A percentile compares a stretch with the other conserved stretches of the same genome.
Evolutionary conservation across 2,113 vertebrate species (phyloP).

Genomic region (Phasianus colchicus): DNA sequence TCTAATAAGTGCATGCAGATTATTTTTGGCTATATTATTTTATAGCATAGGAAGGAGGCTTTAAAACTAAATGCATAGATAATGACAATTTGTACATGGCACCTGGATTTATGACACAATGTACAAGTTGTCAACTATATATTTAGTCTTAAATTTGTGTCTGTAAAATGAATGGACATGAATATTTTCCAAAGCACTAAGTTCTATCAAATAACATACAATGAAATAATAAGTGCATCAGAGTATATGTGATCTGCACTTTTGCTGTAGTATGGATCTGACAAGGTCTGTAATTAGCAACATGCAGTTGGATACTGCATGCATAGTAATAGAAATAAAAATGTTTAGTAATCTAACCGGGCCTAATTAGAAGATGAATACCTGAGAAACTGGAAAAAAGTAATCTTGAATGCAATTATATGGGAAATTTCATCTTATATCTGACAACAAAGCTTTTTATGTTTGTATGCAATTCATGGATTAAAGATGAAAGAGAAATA

Average conservation of each 20-base stretch:
- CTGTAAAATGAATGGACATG: not conserved
- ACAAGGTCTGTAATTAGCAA: not conserved
- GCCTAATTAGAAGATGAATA: slow-evolving; percentile 22
- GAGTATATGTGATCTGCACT: not conserved
- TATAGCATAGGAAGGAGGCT: not conserved
- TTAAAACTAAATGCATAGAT: not conserved
- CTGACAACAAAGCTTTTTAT: not conserved
- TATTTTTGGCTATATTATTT: not conserved
- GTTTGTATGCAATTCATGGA: not conserved
- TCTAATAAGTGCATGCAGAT: not conserved
- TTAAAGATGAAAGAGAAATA: slow-evolving; percentile 38
- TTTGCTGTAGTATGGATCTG: slow-evolving; percentile 14
- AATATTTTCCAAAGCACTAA: slow-evolving; percentile 12
- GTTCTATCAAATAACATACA: not conserved
- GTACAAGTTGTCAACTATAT: too few species aligned
- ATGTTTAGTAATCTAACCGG: not conserved
- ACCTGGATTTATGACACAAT: not conserved
- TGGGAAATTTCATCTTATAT: slow-evolving; percentile 11
- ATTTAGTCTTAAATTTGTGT: too few species aligned
- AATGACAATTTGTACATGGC: not conserved
- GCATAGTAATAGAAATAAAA: slow-evolving; percentile 3
- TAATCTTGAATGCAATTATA: not conserved
- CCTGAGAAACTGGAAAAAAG: not conserved
- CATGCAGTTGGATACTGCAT: not conserved
- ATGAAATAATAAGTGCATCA: not conserved